Percentiles rank a stretch among this genome's conserved stretches.
Evolutionary conservation across 2,113 vertebrate species (phyloP).

Genomic region (Copsychus sechellarum): DNA sequence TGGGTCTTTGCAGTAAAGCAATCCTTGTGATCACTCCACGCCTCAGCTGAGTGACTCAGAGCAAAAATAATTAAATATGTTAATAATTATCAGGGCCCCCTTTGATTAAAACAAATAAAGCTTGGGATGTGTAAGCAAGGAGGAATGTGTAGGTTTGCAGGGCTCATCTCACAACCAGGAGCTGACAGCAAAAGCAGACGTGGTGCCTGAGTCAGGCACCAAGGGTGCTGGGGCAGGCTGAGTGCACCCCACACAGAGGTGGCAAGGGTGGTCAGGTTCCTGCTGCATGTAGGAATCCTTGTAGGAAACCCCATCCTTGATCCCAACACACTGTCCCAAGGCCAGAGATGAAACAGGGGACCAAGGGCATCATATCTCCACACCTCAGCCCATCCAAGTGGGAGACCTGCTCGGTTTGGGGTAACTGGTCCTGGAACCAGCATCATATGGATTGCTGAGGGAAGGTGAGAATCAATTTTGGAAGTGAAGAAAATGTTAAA

Average conservation of each 20-base stretch:
- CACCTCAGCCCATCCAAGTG: not conserved
- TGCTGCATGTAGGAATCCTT: not conserved
- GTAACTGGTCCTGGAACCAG: not conserved
- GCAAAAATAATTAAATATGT: constrained; percentile 65
- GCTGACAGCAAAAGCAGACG: rapidly evolving
- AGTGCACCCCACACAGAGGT: not conserved
- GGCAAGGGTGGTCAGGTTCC: not conserved
- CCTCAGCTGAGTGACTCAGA: constrained; percentile 4
- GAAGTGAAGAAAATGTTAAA: rapidly evolving
- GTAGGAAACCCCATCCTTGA: not conserved
- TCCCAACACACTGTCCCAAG: rapidly evolving
- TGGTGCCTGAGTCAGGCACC: rapidly evolving
- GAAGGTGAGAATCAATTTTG: not conserved
- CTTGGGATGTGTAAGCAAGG: not conserved
- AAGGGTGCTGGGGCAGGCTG: not conserved
- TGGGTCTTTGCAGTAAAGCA: not conserved
- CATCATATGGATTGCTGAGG: not conserved
- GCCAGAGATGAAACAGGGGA: not conserved
- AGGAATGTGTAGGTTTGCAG: constrained; percentile 1
- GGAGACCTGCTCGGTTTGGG: not conserved
- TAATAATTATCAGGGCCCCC: constrained; percentile 55
- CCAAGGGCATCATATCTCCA: not conserved
- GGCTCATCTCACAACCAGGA: not conserved
- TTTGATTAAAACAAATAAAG: constrained; percentile 67
- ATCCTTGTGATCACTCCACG: not conserved